A percentile compares a stretch with the other conserved stretches of the same genome.
Conservation (phyloP, 2,113 vertebrate genomes). For the Regulus satrapa region DNA sequence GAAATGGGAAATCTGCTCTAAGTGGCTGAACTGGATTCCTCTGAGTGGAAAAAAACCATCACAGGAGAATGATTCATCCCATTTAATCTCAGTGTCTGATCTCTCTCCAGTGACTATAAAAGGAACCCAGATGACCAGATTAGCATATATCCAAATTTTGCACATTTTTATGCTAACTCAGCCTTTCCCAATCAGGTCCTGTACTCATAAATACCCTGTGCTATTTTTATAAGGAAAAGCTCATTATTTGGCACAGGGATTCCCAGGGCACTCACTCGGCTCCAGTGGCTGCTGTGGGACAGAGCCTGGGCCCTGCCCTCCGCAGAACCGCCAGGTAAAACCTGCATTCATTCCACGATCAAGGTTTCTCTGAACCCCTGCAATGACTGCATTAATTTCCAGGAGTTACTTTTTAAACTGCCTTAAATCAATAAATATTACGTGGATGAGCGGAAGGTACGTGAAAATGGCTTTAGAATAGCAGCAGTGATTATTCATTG, state of each 20-base stretch:
- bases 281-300: background rate
- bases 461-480: background rate
- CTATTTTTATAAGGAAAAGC: background rate
- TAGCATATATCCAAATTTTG: conserved; percentile 12
- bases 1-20: background rate
- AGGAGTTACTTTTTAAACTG: background rate
- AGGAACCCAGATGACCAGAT: conserved; percentile 49
- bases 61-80: conserved; percentile 30
- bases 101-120: conserved; percentile 48
- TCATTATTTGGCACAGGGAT: background rate
- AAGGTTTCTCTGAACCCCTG: background rate
- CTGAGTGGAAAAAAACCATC: conserved; percentile 42
- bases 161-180: conserved; percentile 7
- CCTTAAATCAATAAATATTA: background rate
- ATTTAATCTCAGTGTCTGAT: background rate
- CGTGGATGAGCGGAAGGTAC: background rate
- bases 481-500: background rate
- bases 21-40: background rate
- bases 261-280: background rate
- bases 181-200: background rate
- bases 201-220: background rate
- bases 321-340: background rate
- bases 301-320: background rate
- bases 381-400: too few relatives aligned
- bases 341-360: background rate